Evolutionary conservation across 2,797 vertebrate genomes (phyloP).

Genomic region (Pangasius sanitwongsei): DNA sequence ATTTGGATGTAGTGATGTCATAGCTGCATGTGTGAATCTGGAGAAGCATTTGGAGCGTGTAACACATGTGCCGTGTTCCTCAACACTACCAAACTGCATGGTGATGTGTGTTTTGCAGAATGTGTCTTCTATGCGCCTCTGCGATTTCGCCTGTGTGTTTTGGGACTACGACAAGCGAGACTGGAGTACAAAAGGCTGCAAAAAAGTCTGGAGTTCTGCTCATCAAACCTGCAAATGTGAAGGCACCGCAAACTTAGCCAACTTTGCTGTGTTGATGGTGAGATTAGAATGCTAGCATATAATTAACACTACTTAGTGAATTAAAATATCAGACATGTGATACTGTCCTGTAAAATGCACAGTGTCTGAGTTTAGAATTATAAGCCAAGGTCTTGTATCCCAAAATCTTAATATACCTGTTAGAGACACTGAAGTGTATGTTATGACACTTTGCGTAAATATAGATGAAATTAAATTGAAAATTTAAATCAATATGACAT

Average conservation of each 20-base stretch:
- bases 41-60: background rate
- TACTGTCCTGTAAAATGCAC: background rate
- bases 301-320: background rate
- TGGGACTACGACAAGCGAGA: conserved; percentile 67
- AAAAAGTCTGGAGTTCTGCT: conserved; percentile 46
- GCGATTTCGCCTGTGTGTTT: conserved; percentile 72
- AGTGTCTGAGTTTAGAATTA: background rate
- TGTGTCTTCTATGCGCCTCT: background rate
- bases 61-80: background rate
- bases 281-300: conserved; percentile 29
- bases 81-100: background rate
- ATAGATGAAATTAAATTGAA: background rate
- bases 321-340: background rate
- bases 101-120: conserved; percentile 48
- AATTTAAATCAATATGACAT: background rate
- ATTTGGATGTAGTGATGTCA: background rate
- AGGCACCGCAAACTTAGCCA: conserved; percentile 77
- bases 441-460: background rate
- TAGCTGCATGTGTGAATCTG: background rate
- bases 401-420: background rate
- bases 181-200: conserved; percentile 75
- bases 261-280: conserved; percentile 79
- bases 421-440: background rate
- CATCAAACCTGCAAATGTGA: conserved; percentile 67
- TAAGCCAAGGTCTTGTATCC: background rate